Percentiles rank a stretch among this genome's conserved stretches.
Evolutionary conservation across 2,888 invertebrate species (phyloP).

Genomic region (Luperina testacea): DNA sequence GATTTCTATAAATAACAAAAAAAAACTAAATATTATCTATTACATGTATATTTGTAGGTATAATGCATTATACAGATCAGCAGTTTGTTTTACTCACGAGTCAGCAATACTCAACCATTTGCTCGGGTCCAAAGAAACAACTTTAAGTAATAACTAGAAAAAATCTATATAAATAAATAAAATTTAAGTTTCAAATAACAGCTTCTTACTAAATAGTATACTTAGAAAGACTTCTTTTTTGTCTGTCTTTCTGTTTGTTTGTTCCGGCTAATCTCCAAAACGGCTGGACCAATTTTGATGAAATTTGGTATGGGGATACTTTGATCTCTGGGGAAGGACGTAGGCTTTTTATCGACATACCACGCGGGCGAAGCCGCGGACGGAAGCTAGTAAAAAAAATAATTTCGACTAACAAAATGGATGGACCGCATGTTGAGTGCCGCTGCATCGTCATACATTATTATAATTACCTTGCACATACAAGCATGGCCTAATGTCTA

Average conservation of each 20-base stretch:
- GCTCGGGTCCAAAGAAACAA: not conserved
- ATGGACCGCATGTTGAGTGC: constrained; percentile 17
- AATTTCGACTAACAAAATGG: not conserved
- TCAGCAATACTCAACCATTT: constrained; percentile 31
- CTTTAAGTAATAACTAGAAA: not conserved
- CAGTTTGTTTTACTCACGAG: constrained; percentile 1
- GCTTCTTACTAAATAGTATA: not conserved
- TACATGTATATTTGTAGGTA: not conserved
- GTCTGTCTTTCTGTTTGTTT: not conserved
- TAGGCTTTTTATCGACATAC: not conserved
- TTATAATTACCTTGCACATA: constrained; percentile 34
- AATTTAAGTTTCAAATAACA: not conserved
- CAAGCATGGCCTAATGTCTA: constrained; percentile 69
- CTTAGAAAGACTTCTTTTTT: not conserved
- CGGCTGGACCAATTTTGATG: not conserved
- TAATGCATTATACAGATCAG: not conserved
- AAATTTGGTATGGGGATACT: not conserved
- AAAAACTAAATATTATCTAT: constrained; percentile 31
- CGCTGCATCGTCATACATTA: constrained; percentile 8
- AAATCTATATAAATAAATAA: not conserved
- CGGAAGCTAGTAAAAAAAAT: not conserved
- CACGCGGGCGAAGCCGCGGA: not conserved
- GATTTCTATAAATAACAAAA: not conserved
- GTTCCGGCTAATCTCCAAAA: not conserved
- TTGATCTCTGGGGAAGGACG: not conserved